phyloP scores from a whole-genome alignment of 1,140 invertebrate genomes.

The Drosophila santomea region DNA sequence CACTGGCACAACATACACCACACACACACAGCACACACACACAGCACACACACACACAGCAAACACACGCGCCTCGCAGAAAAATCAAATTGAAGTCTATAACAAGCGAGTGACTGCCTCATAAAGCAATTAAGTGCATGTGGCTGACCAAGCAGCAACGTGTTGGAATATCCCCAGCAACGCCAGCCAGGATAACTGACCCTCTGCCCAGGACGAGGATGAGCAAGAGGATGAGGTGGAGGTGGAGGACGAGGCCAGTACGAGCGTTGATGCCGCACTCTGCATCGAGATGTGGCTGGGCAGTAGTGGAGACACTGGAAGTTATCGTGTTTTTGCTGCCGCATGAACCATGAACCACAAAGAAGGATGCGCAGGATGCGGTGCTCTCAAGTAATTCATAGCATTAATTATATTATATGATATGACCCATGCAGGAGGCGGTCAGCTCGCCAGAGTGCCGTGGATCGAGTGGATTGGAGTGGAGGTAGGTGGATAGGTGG shows the following conservation, averaged over 20 bases:
- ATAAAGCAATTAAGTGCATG: slow-evolving; percentile 83
- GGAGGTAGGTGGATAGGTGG: too few relatives aligned
- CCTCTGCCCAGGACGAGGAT: slow-evolving; percentile 4
- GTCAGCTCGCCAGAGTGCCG: neutral
- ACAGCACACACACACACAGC: neutral
- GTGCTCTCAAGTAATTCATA: slow-evolving; percentile 73
- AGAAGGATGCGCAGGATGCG: slow-evolving; percentile 10
- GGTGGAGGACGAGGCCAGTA: neutral
- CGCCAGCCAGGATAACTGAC: slow-evolving; percentile 32
- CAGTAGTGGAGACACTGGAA: neutral
- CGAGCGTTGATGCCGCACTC: neutral
- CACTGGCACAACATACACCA: neutral
- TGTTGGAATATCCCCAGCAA: slow-evolving; percentile 64
- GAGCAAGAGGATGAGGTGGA: too few relatives aligned
- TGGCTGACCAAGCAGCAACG: slow-evolving; percentile 80
- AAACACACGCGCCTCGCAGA: slow-evolving; percentile 27
- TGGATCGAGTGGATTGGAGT: neutral
- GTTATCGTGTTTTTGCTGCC: slow-evolving; percentile 2
- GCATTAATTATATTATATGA: slow-evolving; percentile 80
- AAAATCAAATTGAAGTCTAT: slow-evolving; percentile 82
- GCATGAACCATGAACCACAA: neutral
- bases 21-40: slow-evolving; percentile 19
- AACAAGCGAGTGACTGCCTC: slow-evolving; percentile 79
- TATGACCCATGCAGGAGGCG: slow-evolving; percentile 42
- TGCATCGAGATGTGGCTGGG: neutral